Evolutionary conservation across 2,797 vertebrate species (phyloP).

Genomic region (Sebastes nivosus): DNA sequence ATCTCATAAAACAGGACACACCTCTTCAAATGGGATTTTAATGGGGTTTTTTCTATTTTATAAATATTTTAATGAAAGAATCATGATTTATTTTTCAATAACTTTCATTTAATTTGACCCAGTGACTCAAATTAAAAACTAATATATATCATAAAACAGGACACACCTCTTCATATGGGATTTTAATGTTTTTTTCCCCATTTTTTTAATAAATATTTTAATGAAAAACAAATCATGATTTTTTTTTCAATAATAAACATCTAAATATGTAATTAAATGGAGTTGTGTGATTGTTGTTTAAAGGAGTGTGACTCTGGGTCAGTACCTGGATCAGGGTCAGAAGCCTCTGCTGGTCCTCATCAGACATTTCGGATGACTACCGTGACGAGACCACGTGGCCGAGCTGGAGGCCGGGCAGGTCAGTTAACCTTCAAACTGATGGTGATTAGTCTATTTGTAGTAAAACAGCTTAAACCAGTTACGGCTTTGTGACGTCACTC

Average conservation of each 20-base stretch:
- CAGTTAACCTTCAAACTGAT: neutral
- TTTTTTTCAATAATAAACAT: too few relatives aligned
- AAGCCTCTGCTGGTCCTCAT: constrained; percentile 81
- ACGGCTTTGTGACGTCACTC: neutral
- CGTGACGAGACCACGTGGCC: constrained; percentile 83
- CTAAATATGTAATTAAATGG: accelerated
- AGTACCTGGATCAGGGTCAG: constrained; percentile 67
- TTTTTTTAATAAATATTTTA: too few relatives aligned
- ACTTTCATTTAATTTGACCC: too few relatives aligned
- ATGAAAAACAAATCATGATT: too few relatives aligned
- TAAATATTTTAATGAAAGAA: too few relatives aligned
- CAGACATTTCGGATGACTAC: constrained; percentile 79
- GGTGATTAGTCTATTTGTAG: neutral
- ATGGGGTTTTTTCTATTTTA: too few relatives aligned
- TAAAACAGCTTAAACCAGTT: neutral
- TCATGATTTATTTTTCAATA: too few relatives aligned
- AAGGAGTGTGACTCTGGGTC: constrained; percentile 73
- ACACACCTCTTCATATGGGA: too few relatives aligned
- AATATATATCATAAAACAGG: too few relatives aligned
- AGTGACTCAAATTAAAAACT: too few relatives aligned
- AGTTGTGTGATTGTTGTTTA: neutral
- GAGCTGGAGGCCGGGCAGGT: constrained; percentile 77
- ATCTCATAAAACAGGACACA: too few relatives aligned
- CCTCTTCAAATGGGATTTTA: too few relatives aligned
- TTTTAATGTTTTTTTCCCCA: accelerated